A percentile compares a stretch with the other conserved stretches of the same genome.
phyloP scores from a whole-genome alignment of 2,888 invertebrate genomes.

The Eulithis prunata region DNA sequence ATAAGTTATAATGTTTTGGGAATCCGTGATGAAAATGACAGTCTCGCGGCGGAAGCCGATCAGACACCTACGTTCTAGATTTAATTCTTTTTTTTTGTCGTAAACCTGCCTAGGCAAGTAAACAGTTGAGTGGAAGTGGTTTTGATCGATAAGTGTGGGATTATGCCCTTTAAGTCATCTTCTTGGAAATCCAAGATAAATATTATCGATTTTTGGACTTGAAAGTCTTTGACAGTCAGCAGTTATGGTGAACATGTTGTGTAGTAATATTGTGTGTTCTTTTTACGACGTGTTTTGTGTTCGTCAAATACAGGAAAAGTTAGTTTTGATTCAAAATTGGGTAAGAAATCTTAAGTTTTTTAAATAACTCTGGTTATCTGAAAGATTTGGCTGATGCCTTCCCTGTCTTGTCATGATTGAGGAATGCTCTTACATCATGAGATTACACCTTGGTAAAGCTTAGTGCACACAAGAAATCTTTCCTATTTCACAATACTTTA shows the following conservation, averaged over 20 bases:
- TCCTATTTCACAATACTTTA: no score
- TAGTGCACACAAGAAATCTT: neutral
- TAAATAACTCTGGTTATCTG: neutral
- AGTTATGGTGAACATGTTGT: conserved; percentile 37
- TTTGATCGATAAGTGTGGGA: conserved; percentile 17
- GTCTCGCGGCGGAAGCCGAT: conserved; percentile 8
- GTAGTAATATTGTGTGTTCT: conserved; percentile 31
- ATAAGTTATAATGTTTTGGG: conserved; percentile 18
- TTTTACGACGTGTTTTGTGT: conserved; percentile 32
- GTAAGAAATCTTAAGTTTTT: conserved; percentile 23
- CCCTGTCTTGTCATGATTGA: conserved; percentile 30
- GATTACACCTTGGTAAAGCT: conserved; percentile 12
- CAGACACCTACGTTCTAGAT: neutral
- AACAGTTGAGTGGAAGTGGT: neutral
- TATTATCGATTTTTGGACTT: conserved; percentile 43
- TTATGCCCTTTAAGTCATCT: conserved; percentile 31
- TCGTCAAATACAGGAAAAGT: conserved; percentile 26
- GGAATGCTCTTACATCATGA: conserved; percentile 29
- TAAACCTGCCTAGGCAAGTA: neutral
- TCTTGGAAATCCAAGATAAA: conserved; percentile 33
- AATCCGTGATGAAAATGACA: conserved; percentile 18
- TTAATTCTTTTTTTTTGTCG: neutral
- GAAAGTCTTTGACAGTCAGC: conserved; percentile 15
- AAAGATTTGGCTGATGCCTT: conserved; percentile 25
- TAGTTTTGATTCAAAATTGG: conserved; percentile 33